Conservation (phyloP, 2,113 vertebrate species). For the Dicerorhinus sumatrensis region DNA sequence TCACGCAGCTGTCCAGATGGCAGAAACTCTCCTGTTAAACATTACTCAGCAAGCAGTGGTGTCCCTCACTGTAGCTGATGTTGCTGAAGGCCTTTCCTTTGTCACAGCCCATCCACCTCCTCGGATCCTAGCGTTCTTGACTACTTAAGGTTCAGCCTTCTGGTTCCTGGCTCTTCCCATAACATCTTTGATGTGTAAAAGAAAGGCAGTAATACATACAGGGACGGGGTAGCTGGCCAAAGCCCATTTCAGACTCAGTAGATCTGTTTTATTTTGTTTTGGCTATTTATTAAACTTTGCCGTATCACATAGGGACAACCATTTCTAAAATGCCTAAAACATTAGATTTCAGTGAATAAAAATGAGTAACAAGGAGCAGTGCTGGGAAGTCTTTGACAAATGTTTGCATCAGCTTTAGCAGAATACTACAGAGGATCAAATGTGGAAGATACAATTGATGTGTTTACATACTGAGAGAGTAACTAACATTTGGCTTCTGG, state of each 20-base stretch:
- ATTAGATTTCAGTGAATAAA: not conserved
- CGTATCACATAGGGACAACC: not conserved
- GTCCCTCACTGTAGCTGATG: fast-evolving
- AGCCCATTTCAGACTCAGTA: not conserved
- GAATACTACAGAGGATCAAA: not conserved
- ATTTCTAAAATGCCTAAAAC: constrained; percentile 18
- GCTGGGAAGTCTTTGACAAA: not conserved
- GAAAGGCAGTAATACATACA: not conserved
- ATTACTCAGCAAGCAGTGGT: not conserved
- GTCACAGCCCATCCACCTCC: not conserved
- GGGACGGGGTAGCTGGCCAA: not conserved
- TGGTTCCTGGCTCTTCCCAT: no score
- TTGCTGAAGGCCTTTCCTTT: not conserved
- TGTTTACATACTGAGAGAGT: not conserved
- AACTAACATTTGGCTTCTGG: not conserved
- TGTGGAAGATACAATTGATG: not conserved
- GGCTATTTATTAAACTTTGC: not conserved
- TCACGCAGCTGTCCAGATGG: not conserved
- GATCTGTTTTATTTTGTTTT: not conserved
- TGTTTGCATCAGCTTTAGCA: not conserved
- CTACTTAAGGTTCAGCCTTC: not conserved
- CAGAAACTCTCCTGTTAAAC: not conserved
- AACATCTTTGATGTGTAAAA: not conserved
- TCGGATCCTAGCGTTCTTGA: no score
- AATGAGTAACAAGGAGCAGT: not conserved